phyloP scores from a whole-genome alignment of 1,140 invertebrate species.

The Meloidogyne chitwoodi region DNA sequence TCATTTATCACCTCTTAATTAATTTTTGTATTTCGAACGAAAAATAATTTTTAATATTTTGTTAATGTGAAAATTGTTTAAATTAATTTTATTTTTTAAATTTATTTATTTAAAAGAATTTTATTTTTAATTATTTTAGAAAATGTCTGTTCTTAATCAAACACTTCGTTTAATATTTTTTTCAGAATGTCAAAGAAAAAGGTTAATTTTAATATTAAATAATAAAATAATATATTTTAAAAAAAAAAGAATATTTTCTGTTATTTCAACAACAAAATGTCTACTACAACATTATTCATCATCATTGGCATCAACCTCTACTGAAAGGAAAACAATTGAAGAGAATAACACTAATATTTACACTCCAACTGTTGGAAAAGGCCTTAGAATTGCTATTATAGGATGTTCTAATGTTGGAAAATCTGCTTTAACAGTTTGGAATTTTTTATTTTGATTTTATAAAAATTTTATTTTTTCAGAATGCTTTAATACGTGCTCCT shows the following conservation, averaged over 20 bases:
- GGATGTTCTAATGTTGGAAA: slow-evolving; percentile 59
- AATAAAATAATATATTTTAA: background rate
- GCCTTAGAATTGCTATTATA: slow-evolving; percentile 50
- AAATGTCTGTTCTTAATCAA: background rate
- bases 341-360: background rate
- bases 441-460: too few species aligned
- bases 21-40: background rate
- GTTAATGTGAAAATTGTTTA: background rate
- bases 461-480: slow-evolving; percentile 16
- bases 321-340: background rate
- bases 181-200: background rate
- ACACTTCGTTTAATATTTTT: background rate
- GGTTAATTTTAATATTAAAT: background rate
- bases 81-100: too few species aligned
- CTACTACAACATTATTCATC: background rate
- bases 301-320: background rate
- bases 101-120: background rate
- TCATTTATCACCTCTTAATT: background rate
- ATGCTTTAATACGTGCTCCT: slow-evolving; percentile 44
- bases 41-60: background rate
- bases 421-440: slow-evolving; percentile 41
- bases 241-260: background rate
- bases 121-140: background rate
- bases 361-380: background rate
- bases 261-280: background rate